Evolutionary conservation across 30 jellyfish, hydroid and myxozoan genomes (phyloP).

Genomic region (Chrysaora quinquecirrha): DNA sequence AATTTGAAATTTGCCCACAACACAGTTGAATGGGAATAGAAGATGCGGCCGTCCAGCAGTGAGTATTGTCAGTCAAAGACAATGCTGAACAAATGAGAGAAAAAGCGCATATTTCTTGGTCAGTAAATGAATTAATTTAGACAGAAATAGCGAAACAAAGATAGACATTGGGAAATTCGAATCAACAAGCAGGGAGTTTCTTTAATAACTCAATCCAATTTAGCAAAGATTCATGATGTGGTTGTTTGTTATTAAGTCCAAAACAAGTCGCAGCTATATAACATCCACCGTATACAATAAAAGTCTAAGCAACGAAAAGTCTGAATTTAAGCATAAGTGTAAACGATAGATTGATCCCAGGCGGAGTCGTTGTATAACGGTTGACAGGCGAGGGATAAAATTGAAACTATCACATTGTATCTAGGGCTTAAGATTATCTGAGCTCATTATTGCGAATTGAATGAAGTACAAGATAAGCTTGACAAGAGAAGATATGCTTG

Average conservation of each 20-base stretch:
- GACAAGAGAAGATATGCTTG: not conserved
- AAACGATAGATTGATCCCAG: not conserved
- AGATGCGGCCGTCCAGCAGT: not conserved
- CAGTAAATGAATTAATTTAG: conserved; percentile 20
- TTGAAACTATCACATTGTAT: not conserved
- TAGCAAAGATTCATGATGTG: not conserved
- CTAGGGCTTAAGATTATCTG: not conserved
- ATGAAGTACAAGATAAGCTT: not conserved
- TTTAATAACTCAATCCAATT: conserved; percentile 10
- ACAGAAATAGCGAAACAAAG: conserved; percentile 2
- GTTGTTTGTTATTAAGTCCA: too few species aligned
- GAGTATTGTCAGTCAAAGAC: not conserved
- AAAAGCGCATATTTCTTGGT: conserved; percentile 6
- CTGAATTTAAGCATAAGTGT: too few species aligned
- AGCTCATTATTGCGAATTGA: not conserved
- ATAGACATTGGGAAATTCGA: not conserved
- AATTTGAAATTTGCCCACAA: not conserved
- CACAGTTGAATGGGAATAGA: not conserved
- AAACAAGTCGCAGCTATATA: too few species aligned
- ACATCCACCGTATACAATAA: too few species aligned
- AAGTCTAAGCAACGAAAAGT: too few species aligned
- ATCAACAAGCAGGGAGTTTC: conserved; percentile 5
- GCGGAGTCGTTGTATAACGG: not conserved
- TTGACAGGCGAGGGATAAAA: not conserved
- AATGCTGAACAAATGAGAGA: not conserved